These are phyloP conservation scores for Xenopus borealis DNA, from an alignment of 2,113 vertebrate genomes.

Conservation along the genomic window DNA sequence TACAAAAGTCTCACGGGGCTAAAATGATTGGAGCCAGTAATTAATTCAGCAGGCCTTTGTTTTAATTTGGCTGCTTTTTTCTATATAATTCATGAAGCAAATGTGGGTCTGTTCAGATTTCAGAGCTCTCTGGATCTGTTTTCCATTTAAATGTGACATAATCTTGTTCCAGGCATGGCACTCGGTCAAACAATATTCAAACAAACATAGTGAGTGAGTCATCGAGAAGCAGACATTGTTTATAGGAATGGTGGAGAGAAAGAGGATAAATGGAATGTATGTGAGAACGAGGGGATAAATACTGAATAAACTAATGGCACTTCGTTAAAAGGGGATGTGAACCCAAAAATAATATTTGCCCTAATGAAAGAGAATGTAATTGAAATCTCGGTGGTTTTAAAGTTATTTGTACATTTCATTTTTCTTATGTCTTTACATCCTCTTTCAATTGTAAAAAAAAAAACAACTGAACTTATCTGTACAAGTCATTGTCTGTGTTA, in stretches of 20 bases:
- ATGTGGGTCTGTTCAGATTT: slow-evolving; percentile 19
- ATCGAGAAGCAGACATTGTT: slow-evolving; percentile 14
- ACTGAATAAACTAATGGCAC: not conserved
- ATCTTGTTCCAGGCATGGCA: slow-evolving; percentile 15
- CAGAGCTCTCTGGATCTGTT: slow-evolving; percentile 15
- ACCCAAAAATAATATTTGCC: too few relatives aligned
- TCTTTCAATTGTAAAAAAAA: too few relatives aligned
- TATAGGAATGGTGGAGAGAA: not conserved
- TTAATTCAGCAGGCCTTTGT: not conserved
- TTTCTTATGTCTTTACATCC: too few relatives aligned
- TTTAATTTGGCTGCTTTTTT: not conserved
- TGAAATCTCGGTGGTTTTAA: too few relatives aligned
- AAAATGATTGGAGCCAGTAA: not conserved
- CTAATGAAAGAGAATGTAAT: too few relatives aligned
- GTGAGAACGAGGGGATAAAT: not conserved
- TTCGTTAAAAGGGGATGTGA: too few relatives aligned
- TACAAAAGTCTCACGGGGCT: not conserved
- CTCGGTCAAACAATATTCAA: slow-evolving; percentile 16
- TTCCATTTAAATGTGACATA: slow-evolving; percentile 30
- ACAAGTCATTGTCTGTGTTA: too few relatives aligned
- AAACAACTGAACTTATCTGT: too few relatives aligned
- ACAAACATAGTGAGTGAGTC: slow-evolving; percentile 25
- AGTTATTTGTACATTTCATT: too few relatives aligned
- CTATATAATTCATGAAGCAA: slow-evolving; percentile 23
- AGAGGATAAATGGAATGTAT: not conserved